Conservation (phyloP, 2,113 vertebrate genomes). For the Zosterops pallidus region DNA sequence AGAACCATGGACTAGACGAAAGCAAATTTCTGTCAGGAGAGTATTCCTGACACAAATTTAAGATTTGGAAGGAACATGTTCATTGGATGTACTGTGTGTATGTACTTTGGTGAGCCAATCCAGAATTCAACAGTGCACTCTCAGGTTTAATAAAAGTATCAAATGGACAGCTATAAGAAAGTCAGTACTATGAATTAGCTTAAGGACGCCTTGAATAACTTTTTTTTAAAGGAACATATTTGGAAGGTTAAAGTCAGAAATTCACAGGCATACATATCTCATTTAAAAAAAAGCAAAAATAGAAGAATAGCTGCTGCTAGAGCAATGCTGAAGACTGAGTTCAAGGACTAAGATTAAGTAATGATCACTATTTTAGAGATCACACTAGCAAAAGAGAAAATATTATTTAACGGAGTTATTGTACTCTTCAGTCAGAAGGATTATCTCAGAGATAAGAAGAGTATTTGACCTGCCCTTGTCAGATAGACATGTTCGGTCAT, state of each 20-base stretch:
- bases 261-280: neutral
- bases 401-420: neutral
- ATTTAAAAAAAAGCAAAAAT: neutral
- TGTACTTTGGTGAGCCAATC: neutral
- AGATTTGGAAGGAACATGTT: neutral
- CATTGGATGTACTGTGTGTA: neutral
- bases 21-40: neutral
- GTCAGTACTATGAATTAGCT: neutral
- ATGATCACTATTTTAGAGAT: neutral
- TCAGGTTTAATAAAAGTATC: neutral
- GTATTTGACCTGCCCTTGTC: neutral
- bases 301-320: neutral
- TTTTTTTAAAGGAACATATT: neutral
- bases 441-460: neutral
- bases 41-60: neutral
- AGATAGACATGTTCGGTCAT: constrained; percentile 12
- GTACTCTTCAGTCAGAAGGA: neutral
- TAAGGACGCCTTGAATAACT: neutral
- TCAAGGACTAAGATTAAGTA: neutral
- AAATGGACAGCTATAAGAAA: neutral
- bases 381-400: neutral
- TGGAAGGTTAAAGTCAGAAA: neutral
- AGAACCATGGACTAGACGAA: neutral
- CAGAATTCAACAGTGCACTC: fast-evolving
- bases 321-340: neutral